Percentiles rank a stretch among this genome's conserved stretches.
phyloP scores from a whole-genome alignment of 2,888 invertebrate genomes.

The Norana najaformis region DNA sequence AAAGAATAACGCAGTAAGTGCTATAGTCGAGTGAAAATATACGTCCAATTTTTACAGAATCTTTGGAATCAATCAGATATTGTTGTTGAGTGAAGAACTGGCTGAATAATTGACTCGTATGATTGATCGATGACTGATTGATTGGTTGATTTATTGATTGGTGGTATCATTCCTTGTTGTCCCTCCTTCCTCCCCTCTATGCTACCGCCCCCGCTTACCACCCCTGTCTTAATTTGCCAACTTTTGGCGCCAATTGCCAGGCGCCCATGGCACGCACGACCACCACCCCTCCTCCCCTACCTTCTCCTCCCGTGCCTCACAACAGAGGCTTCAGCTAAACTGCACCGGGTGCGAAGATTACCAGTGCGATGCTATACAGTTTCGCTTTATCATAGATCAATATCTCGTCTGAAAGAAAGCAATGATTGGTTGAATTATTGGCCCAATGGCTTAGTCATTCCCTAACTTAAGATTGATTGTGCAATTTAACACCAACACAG shows the following conservation, averaged over 20 bases:
- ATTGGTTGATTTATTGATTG: not conserved
- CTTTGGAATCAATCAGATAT: not conserved
- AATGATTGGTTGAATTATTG: not conserved
- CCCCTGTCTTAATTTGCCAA: not conserved
- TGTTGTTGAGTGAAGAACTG: not conserved
- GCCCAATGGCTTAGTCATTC: not conserved
- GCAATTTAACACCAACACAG: not conserved
- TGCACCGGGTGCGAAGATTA: not conserved
- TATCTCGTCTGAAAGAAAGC: not conserved
- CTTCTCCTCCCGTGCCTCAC: not conserved
- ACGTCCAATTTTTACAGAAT: too few species aligned
- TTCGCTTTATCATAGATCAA: not conserved
- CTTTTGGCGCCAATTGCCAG: slow-evolving; percentile 3
- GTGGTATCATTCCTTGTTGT: not conserved
- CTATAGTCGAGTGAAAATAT: too few species aligned
- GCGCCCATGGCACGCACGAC: not conserved
- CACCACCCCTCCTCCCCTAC: not conserved
- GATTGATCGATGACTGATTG: not conserved
- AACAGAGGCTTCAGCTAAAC: not conserved
- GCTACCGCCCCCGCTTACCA: not conserved
- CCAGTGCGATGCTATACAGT: not conserved
- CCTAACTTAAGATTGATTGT: not conserved
- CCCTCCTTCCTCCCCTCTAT: not conserved
- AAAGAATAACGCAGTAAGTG: too few species aligned
- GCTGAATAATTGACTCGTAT: not conserved